Evolutionary conservation across 2,113 vertebrate genomes (phyloP).

Genomic region (Mormyrus lacerda): DNA sequence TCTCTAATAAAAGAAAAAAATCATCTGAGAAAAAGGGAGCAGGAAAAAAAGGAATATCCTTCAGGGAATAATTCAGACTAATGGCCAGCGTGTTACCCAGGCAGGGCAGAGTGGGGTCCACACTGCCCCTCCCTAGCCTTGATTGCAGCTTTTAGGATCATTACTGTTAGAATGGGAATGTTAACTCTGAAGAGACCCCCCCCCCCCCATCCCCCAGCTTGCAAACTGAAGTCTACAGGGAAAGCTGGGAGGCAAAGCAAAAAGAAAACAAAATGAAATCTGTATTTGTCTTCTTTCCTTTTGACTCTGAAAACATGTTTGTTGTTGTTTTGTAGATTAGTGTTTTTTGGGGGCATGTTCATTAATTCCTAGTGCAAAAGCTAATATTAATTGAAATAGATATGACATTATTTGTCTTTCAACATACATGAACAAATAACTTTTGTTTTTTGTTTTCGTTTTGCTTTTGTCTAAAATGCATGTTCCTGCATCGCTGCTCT

Average conservation of each 20-base stretch:
- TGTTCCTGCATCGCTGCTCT: not conserved
- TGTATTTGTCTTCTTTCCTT: not conserved
- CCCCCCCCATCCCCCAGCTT: conserved; percentile 47
- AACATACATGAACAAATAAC: not conserved
- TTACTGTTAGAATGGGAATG: conserved; percentile 68
- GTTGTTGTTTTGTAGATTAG: not conserved
- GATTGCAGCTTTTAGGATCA: conserved; percentile 73
- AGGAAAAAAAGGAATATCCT: conserved; percentile 25
- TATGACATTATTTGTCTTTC: not conserved
- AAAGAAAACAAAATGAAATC: not conserved
- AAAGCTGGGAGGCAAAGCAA: conserved; percentile 14
- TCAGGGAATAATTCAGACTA: conserved; percentile 56
- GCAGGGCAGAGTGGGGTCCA: conserved; percentile 37
- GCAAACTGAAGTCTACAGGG: conserved; percentile 53
- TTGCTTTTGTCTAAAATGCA: not conserved
- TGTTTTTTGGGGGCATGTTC: not conserved
- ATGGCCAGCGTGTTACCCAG: conserved; percentile 43
- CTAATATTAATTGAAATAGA: not conserved
- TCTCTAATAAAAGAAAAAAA: not conserved
- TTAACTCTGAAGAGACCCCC: conserved; percentile 55
- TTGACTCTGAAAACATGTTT: not conserved
- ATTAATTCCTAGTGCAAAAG: not conserved
- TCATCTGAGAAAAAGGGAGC: not conserved
- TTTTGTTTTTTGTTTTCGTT: not conserved
- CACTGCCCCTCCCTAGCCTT: conserved; percentile 58